Conservation (phyloP, 2,797 vertebrate genomes). For the Gallinago solitaria region DNA sequence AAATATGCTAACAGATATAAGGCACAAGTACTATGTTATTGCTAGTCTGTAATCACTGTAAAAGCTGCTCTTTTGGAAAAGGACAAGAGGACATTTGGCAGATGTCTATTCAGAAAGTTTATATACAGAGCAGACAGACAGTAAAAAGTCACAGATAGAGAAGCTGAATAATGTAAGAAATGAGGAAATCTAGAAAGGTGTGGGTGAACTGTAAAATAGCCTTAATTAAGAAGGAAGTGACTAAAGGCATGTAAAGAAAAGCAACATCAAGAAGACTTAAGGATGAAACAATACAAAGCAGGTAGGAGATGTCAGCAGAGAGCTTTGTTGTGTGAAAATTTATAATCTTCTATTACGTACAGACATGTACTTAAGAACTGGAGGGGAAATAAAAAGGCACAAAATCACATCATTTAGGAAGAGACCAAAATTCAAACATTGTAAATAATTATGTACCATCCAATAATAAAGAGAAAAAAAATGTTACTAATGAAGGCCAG, state of each 20-base stretch:
- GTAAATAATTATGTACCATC: not conserved
- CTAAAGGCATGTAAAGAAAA: not conserved
- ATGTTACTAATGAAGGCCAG: not conserved
- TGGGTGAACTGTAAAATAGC: not conserved
- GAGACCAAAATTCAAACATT: not conserved
- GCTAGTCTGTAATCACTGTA: not conserved
- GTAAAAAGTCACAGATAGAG: not conserved
- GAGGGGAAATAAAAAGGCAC: not conserved
- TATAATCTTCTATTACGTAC: not conserved
- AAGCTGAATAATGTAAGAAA: constrained; percentile 10
- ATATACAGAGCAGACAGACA: not conserved
- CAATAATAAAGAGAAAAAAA: not conserved
- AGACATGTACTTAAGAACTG: not conserved
- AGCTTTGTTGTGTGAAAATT: not conserved
- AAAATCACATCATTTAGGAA: not conserved
- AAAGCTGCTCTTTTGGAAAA: not conserved
- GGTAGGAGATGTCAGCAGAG: not conserved
- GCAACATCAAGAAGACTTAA: not conserved
- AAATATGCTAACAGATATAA: constrained; percentile 2
- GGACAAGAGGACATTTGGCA: not conserved
- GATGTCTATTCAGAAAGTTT: not conserved
- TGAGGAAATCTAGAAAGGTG: not conserved
- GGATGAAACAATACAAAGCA: not conserved
- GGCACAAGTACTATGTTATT: not conserved
- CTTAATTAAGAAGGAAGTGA: not conserved